Percentiles rank a stretch among this genome's conserved stretches.
Conservation (phyloP, 2,888 invertebrate species). For the Sepioteuthis lessoniana region DNA sequence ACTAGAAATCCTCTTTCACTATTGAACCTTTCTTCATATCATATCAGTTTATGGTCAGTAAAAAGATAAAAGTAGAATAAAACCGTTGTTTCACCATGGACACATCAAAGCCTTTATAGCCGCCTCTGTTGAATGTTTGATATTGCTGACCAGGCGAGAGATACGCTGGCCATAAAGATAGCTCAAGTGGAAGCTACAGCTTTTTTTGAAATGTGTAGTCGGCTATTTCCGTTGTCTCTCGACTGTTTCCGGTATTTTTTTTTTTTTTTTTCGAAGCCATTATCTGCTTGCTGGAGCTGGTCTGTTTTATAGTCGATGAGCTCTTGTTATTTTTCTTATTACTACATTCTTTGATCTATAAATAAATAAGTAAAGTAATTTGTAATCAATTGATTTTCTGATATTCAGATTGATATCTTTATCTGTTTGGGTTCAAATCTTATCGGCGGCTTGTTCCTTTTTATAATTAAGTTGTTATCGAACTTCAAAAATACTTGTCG, state of each 20-base stretch:
- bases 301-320: not conserved
- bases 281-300: not conserved
- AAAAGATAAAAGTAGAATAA: not conserved
- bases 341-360: not conserved
- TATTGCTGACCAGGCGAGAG: not conserved
- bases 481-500: no score
- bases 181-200: not conserved
- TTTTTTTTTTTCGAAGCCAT: not conserved
- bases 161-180: not conserved
- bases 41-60: not conserved
- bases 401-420: not conserved
- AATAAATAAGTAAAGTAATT: not conserved
- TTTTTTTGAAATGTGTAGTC: not conserved
- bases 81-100: constrained; percentile 33
- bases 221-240: constrained; percentile 9
- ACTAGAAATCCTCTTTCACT: not conserved
- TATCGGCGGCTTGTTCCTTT: no score
- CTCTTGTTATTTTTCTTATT: not conserved
- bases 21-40: not conserved
- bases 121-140: not conserved
- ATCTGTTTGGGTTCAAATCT: no score
- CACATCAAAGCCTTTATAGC: not conserved
- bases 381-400: not conserved
- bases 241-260: not conserved
- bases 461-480: no score